These are phyloP conservation scores for Stegastes partitus DNA, from an alignment of 2,113 vertebrate genomes.

Conservation along the genomic window DNA sequence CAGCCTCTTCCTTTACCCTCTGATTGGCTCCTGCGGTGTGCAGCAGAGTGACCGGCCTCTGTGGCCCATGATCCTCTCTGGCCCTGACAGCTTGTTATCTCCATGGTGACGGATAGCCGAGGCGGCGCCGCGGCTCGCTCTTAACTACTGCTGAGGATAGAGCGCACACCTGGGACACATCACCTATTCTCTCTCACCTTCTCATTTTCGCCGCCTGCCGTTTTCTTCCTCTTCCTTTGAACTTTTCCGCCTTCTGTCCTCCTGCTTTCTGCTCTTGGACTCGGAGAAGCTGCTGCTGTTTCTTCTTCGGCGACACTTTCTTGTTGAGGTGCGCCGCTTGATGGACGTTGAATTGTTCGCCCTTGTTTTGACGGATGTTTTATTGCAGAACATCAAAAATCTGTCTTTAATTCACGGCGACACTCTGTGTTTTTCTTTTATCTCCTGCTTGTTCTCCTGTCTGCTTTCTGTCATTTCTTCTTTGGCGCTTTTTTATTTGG, in stretches of 20 bases:
- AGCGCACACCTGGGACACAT: slow-evolving; percentile 77
- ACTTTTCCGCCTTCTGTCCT: slow-evolving; percentile 34
- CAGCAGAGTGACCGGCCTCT: slow-evolving; percentile 71
- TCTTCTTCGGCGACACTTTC: slow-evolving; percentile 9
- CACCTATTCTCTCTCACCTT: slow-evolving; percentile 52
- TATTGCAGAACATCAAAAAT: slow-evolving; percentile 56
- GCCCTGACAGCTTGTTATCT: slow-evolving; percentile 83
- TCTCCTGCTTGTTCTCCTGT: slow-evolving; percentile 47
- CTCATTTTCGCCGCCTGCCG: slow-evolving; percentile 12
- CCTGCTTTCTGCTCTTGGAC: background rate
- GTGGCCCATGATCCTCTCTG: slow-evolving; percentile 75
- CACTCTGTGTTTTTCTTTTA: slow-evolving; percentile 27
- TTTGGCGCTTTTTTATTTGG: slow-evolving; percentile 12
- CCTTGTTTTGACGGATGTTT: slow-evolving; percentile 55
- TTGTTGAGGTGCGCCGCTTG: slow-evolving; percentile 33
- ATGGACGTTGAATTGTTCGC: slow-evolving; percentile 25
- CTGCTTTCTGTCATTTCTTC: slow-evolving; percentile 44
- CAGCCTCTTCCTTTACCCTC: slow-evolving; percentile 23
- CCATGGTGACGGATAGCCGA: slow-evolving; percentile 81
- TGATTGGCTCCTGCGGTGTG: slow-evolving; percentile 77
- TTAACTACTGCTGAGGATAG: slow-evolving; percentile 74
- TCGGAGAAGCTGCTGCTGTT: slow-evolving; percentile 18
- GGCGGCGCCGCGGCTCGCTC: slow-evolving; percentile 63
- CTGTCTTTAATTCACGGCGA: slow-evolving; percentile 42
- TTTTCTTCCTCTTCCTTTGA: slow-evolving; percentile 17